phyloP scores from a whole-genome alignment of 2,888 invertebrate genomes.

The Agonopterix heracliana region DNA sequence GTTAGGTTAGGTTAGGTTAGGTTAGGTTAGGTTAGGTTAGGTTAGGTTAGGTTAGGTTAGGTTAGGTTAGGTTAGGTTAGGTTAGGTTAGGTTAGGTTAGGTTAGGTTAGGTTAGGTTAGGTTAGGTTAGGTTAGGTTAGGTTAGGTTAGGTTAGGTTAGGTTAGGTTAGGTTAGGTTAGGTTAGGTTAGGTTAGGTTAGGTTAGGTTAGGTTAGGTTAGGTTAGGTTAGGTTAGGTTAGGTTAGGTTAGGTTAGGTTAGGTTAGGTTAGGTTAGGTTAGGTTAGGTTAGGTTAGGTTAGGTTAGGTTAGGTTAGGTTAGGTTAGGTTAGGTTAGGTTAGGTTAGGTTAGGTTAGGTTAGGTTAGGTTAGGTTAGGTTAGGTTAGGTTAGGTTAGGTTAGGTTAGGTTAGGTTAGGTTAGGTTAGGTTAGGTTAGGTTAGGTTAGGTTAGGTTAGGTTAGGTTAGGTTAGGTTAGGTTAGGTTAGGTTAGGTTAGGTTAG shows the following conservation, averaged over 20 bases:
- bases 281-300: slow-evolving; percentile 11
- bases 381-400: background rate
- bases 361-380: slow-evolving; percentile 8
- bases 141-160: slow-evolving; percentile 9
- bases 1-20: slow-evolving; percentile 10
- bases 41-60: slow-evolving; percentile 8
- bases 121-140: slow-evolving; percentile 16
- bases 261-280: too few relatives aligned
- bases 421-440: slow-evolving; percentile 18
- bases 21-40: slow-evolving; percentile 16
- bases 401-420: background rate
- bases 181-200: slow-evolving; percentile 12
- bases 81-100: slow-evolving; percentile 14
- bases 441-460: slow-evolving; percentile 18
- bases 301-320: slow-evolving; percentile 14
- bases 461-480: slow-evolving; percentile 19
- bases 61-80: slow-evolving; percentile 16
- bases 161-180: slow-evolving; percentile 11
- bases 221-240: slow-evolving; percentile 27
- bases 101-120: slow-evolving; percentile 15
- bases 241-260: slow-evolving; percentile 24
- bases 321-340: slow-evolving; percentile 13
- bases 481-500: background rate
- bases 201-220: slow-evolving; percentile 17
- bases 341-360: slow-evolving; percentile 9